Evolutionary conservation across 1,140 invertebrate species (phyloP), one percentile per base, ranked within the genome.

Genomic region (Cepaea nemoralis): DNA sequence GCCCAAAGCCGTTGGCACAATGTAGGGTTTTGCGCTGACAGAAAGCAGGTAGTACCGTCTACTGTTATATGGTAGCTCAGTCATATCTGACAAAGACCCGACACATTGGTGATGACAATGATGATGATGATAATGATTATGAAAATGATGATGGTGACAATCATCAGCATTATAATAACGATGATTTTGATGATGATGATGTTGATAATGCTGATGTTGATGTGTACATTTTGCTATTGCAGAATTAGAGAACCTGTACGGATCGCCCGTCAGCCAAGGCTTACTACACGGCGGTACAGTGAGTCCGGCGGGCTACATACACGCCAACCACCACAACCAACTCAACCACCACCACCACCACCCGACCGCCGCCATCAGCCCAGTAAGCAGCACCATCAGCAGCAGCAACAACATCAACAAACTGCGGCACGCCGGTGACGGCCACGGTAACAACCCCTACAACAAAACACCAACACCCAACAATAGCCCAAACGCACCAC

Each of bases 171-270:
- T n/a, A n/a, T n/a, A n/a, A n/a, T n/a, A n/a, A n/a, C n/a, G n/a
- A n/a, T n/a, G n/a, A n/a, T n/a, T n/a, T n/a, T n/a, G n/a, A n/a
- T n/a, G n/a, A n/a, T n/a, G n/a, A n/a, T n/a, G n/a, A n/a, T n/a
- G n/a, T n/a, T n/a, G n/a, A n/a, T n/a, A n/a, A n/a, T n/a, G n/a
- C n/a, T n/a, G n/a, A n/a, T n/a, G n/a, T n/a, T n/a, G n/a, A n/a
- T n/a, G n/a, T n/a, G n/a, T n/a, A n/a, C n/a, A n/a, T n/a, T n/a
- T n/a, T 70, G 2, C 69, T 74, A 3, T 45, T 45, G 2, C 39
- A 74, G 71, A 74, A 3, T 45, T 74, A 33, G 71, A 74, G 27
- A 74, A 27, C 42, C 42, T 74, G 19, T 74, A 74, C 71, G 19
- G 71, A 19, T 27, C 37, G 1, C n/a, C 71, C 8, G 40, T 50